Base-by-base conservation (phyloP, 1,140 invertebrate species). In the Euschistus heros region DNA sequence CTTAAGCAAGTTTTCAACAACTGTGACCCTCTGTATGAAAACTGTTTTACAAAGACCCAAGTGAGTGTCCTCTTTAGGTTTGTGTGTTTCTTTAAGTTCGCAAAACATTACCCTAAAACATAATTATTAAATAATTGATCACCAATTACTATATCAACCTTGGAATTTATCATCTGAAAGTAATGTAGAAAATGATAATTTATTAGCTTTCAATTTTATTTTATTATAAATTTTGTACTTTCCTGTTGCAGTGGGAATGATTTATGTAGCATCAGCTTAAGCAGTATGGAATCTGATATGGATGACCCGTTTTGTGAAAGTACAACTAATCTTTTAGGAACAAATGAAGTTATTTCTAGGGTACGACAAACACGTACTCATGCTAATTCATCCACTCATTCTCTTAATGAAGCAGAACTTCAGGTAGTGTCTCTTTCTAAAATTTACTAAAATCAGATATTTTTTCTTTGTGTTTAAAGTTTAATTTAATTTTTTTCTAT, bases 361-460 rank as follows among this genome's bases (percentile, higher is more conserved):
- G 63, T 67, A 54, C 68, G 72, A n/a, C 70, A 70, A 33, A 78
- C 47, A 72, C 76, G 66, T 76, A 77, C 68, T 74, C 79, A 68
- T 26, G 84, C 85, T 50, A 85, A 84, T 68, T 82, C 83, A 65
- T 91, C 88, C 62, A 90, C 88, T 20, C 88, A 91, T 76, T 91
- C 89, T 0, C 76, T 91, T 22, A 91, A 91, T 71, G 88, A 92
- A 76, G 88, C 88, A 66, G 88, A 91, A 76, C 76, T 90, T 70
- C 54, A 57, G 24, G 54, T 57, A 57, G 4, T 86, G 88, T 75
- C 86, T 87, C 74, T 54, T 26, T 33, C 15, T 64, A 8, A 79
- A 47, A 47, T 47, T 47, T 5, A 47, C 14, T 5, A 2, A 47
- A 15, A 47, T 47, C 3, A 6, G 74, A 50, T 64, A 60, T 26